These are phyloP conservation scores for Patella vulgata DNA, from an alignment of 1,140 invertebrate species.

Conservation along the genomic window DNA sequence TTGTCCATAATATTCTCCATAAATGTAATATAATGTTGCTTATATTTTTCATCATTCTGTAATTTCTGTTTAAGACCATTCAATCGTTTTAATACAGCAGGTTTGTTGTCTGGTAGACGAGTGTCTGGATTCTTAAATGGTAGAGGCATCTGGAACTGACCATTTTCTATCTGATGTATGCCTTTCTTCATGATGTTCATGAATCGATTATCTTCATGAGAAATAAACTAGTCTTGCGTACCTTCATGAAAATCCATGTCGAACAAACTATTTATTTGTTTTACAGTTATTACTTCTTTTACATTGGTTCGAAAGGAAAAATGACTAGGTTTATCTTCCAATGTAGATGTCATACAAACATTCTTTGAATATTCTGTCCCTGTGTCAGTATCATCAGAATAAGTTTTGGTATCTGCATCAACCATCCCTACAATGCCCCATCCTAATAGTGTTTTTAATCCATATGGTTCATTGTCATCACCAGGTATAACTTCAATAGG, in stretches of 20 bases:
- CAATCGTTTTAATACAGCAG: conserved; percentile 15
- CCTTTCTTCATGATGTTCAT: conserved; percentile 10
- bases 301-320: not conserved
- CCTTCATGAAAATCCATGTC: conserved; percentile 23
- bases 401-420: too few species aligned
- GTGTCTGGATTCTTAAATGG: conserved; percentile 11
- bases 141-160: conserved; percentile 33
- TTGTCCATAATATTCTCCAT: conserved; percentile 11
- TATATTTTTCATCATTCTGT: conserved; percentile 10
- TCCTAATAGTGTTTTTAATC: not conserved
- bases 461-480: not conserved
- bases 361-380: not conserved
- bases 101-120: conserved; percentile 11
- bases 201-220: conserved; percentile 21
- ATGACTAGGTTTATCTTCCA: not conserved
- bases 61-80: conserved; percentile 10
- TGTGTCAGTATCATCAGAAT: not conserved
- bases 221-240: not conserved
- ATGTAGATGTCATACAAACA: not conserved
- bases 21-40: conserved; percentile 1
- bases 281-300: conserved; percentile 9
- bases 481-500: not conserved
- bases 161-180: conserved; percentile 7
- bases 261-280: conserved; percentile 3
- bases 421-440: conserved; percentile 1